A percentile compares a stretch with the other conserved stretches of the same genome.
phyloP scores from a whole-genome alignment of 2,113 vertebrate species.

The Leptosomus discolor region DNA sequence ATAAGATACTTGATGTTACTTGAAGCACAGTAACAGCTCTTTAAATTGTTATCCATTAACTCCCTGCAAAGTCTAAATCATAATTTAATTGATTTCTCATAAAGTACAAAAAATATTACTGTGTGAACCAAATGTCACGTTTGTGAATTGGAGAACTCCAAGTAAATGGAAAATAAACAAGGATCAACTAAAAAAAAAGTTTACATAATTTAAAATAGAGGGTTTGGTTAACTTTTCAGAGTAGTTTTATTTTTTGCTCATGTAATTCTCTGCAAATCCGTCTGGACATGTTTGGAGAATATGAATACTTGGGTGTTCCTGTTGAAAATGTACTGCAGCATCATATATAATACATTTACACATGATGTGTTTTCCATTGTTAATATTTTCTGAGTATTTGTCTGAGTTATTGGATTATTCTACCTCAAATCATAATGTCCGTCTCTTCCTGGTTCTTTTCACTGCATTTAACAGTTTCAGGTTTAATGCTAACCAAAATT shows the following conservation, averaged over 20 bases:
- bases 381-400: background rate
- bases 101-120: background rate
- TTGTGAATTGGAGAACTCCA: background rate
- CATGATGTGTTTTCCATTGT: background rate
- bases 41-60: slow-evolving; percentile 47
- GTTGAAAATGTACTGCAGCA: background rate
- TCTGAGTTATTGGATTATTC: background rate
- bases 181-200: background rate
- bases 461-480: background rate
- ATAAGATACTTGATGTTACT: background rate
- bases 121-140: background rate
- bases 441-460: background rate
- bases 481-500: background rate
- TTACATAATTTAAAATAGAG: background rate
- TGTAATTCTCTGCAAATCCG: background rate
- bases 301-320: background rate
- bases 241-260: background rate
- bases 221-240: background rate
- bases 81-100: slow-evolving; percentile 19
- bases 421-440: background rate
- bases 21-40: background rate
- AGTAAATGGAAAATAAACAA: background rate
- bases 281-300: background rate
- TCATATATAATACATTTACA: background rate
- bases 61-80: slow-evolving; percentile 19